These are phyloP conservation scores for Lamprologus tigripictilis DNA, from an alignment of 2,113 vertebrate genomes.

Conservation along the genomic window DNA sequence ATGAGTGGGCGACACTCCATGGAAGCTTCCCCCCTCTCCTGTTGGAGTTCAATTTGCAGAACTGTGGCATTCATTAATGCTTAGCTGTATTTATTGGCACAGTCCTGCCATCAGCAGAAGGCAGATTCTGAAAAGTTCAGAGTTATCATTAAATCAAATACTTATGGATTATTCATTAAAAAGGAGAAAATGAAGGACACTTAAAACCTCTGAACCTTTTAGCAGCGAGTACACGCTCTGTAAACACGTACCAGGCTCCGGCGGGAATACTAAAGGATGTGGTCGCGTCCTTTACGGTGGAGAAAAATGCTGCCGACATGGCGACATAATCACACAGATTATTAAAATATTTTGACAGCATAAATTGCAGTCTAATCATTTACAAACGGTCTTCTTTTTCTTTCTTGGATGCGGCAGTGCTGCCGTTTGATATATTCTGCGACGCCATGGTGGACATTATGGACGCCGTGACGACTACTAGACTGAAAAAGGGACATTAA, in stretches of 20 bases:
- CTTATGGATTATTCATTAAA: conserved; percentile 44
- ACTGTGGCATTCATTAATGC: conserved; percentile 7
- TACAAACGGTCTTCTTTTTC: neutral
- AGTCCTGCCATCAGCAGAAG: neutral
- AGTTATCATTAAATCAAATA: conserved; percentile 38
- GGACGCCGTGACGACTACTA: accelerated
- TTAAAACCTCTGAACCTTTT: neutral
- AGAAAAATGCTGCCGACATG: neutral
- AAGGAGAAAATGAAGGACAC: conserved; percentile 1
- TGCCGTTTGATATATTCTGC: neutral
- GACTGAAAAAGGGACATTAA: neutral
- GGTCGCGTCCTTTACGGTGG: neutral
- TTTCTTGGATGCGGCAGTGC: neutral
- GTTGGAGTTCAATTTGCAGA: neutral
- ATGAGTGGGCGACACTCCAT: conserved; percentile 15
- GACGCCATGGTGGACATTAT: neutral
- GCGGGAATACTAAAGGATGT: neutral
- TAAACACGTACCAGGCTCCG: neutral
- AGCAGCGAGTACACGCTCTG: neutral
- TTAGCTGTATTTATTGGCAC: conserved; percentile 20
- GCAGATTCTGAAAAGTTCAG: conserved; percentile 6
- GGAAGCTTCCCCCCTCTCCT: neutral
- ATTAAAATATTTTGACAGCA: neutral
- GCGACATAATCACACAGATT: neutral
- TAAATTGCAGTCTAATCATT: neutral